phyloP scores from a whole-genome alignment of 2,797 vertebrate species.

The Sebastiscus tertius region DNA sequence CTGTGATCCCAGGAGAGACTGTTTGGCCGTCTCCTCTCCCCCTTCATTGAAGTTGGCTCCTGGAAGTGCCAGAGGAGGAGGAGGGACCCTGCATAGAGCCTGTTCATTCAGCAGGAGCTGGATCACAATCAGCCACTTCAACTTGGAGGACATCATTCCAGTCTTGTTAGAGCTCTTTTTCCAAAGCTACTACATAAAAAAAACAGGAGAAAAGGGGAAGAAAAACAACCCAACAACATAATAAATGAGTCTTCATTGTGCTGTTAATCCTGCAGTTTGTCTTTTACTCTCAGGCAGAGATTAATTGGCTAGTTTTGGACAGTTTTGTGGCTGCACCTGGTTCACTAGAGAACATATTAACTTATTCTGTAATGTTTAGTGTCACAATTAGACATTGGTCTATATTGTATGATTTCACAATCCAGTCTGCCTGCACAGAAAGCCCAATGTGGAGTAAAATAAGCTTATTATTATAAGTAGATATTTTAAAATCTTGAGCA shows the following conservation, averaged over 20 bases:
- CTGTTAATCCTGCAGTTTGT: background rate
- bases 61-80: conserved; percentile 29
- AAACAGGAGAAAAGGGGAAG: conserved; percentile 1
- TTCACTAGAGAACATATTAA: background rate
- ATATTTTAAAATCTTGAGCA: background rate
- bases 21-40: conserved; percentile 6
- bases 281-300: background rate
- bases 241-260: background rate
- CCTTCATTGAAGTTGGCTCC: conserved; percentile 5
- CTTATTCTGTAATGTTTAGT: background rate
- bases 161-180: conserved; percentile 18
- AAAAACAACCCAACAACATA: conserved; percentile 15
- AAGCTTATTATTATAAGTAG: background rate
- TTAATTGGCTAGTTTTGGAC: background rate
- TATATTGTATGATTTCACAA: background rate
- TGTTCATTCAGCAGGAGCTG: conserved; percentile 78
- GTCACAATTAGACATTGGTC: background rate
- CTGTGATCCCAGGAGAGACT: conserved; percentile 13
- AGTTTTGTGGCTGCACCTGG: background rate
- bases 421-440: background rate
- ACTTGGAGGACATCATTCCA: conserved; percentile 62
- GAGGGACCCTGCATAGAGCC: conserved; percentile 55
- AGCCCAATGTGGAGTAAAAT: background rate
- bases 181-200: conserved; percentile 23
- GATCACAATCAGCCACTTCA: conserved; percentile 78